Conservation (phyloP, 1,140 invertebrate genomes). For the Polypedilum pembai region DNA sequence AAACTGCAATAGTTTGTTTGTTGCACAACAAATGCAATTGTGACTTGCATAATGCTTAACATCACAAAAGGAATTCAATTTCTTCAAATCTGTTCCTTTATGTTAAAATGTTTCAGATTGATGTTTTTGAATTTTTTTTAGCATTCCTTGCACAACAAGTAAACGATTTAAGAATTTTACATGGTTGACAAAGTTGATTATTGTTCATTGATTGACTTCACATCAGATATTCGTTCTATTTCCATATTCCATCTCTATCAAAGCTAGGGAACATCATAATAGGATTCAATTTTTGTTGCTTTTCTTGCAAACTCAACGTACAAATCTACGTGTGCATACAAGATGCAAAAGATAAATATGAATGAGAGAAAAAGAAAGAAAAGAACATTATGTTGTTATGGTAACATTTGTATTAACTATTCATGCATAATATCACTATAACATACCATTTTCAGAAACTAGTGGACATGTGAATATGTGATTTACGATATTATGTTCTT, state of each 20-base stretch:
- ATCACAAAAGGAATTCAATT: too few relatives aligned
- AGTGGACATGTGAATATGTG: conserved; percentile 20
- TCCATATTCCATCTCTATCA: neutral
- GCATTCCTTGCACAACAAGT: neutral
- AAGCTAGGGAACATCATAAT: neutral
- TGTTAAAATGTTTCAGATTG: too few relatives aligned
- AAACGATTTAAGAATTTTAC: neutral
- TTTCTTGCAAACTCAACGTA: neutral
- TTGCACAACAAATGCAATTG: too few relatives aligned
- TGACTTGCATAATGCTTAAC: too few relatives aligned
- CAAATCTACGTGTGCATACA: neutral
- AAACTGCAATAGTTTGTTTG: too few relatives aligned
- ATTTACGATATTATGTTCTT: neutral
- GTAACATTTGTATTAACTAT: conserved; percentile 15
- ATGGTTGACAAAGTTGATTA: neutral
- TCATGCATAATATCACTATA: neutral
- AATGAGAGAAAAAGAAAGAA: neutral
- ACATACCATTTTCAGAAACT: conserved; percentile 5
- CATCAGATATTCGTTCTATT: neutral
- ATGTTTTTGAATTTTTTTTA: neutral
- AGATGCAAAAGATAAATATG: too few relatives aligned
- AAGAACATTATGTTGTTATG: neutral
- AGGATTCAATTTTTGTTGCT: neutral
- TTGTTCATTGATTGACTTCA: conserved; percentile 4
- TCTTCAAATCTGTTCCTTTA: too few relatives aligned